These are phyloP conservation scores for Papilio demoleus DNA, from an alignment of 2,888 invertebrate genomes.

Conservation along the genomic window DNA sequence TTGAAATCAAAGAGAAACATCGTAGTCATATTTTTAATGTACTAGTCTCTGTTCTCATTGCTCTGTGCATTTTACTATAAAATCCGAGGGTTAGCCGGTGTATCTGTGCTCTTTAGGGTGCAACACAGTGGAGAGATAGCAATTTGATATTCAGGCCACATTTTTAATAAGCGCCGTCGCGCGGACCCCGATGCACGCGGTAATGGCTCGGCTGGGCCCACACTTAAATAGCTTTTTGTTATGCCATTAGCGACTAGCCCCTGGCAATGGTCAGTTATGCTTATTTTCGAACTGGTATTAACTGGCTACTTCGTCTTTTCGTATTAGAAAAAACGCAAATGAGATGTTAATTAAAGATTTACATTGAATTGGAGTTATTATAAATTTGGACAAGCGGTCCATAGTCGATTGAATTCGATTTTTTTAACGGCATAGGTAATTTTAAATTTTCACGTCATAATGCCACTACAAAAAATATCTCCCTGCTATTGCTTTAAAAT, in stretches of 20 bases:
- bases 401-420: too few relatives aligned
- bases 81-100: slow-evolving; percentile 60
- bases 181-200: slow-evolving; percentile 47
- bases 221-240: slow-evolving; percentile 75
- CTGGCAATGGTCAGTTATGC: slow-evolving; percentile 55
- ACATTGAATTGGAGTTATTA: not conserved
- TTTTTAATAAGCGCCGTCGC: slow-evolving; percentile 80
- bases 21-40: not conserved
- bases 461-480: too few relatives aligned
- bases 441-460: too few relatives aligned
- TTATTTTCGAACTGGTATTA: slow-evolving; percentile 44
- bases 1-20: not conserved
- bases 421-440: too few relatives aligned
- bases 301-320: slow-evolving; percentile 8
- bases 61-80: slow-evolving; percentile 56
- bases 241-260: slow-evolving; percentile 63
- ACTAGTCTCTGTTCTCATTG: slow-evolving; percentile 46
- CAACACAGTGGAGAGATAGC: slow-evolving; percentile 77
- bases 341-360: not conserved
- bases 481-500: too few relatives aligned
- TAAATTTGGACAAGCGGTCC: too few relatives aligned
- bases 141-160: slow-evolving; percentile 85
- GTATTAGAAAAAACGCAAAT: not conserved
- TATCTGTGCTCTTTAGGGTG: slow-evolving; percentile 59
- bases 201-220: slow-evolving; percentile 72